Percentiles rank a stretch among this genome's conserved stretches.
Evolutionary conservation across 2,113 vertebrate genomes (phyloP).

Genomic region (Antechinus stuartii): DNA sequence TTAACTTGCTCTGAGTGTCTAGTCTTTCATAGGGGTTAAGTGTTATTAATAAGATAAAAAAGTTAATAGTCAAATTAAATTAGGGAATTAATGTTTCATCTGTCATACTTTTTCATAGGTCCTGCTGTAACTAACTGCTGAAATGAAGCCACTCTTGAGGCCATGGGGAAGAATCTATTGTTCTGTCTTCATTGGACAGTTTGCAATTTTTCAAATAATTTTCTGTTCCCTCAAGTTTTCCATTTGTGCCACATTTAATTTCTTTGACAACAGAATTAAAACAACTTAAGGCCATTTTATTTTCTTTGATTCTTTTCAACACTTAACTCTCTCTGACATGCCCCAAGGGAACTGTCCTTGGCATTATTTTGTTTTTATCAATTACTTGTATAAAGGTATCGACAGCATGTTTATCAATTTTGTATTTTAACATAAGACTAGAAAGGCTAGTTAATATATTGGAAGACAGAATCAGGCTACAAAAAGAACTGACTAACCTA

Average conservation of each 20-base stretch:
- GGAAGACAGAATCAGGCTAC: background rate
- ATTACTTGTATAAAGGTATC: background rate
- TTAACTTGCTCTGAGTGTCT: background rate
- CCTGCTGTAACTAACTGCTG: slow-evolving; percentile 38
- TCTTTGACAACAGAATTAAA: slow-evolving; percentile 72
- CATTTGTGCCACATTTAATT: background rate
- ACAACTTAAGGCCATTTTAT: slow-evolving; percentile 44
- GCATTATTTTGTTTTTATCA: background rate
- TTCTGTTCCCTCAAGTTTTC: slow-evolving; percentile 19
- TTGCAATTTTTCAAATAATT: slow-evolving; percentile 25
- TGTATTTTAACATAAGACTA: background rate
- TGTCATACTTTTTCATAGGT: slow-evolving; percentile 58
- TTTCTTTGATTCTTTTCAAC: background rate
- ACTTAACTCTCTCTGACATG: background rate
- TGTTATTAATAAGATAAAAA: background rate
- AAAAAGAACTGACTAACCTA: background rate
- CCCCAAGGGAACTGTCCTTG: background rate
- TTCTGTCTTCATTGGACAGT: slow-evolving; percentile 25
- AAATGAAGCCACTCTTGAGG: slow-evolving; percentile 27
- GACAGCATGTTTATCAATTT: background rate
- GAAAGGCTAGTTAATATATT: background rate
- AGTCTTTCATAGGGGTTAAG: background rate
- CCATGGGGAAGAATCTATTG: background rate
- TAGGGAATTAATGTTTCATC: slow-evolving; percentile 10
- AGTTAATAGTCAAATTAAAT: background rate